Conservation (phyloP, 2,113 vertebrate species). For the Takifugu flavidus region DNA sequence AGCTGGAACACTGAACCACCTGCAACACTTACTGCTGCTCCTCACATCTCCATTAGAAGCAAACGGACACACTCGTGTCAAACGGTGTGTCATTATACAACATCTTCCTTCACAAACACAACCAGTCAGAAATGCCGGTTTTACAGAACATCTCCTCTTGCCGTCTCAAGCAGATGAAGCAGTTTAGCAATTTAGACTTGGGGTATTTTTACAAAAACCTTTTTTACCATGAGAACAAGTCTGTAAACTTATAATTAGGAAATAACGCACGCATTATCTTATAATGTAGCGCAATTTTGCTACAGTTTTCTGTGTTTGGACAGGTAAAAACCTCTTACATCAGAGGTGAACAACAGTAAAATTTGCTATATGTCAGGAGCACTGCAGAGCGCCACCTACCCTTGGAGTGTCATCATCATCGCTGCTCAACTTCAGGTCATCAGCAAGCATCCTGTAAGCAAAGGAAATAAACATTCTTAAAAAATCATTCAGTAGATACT, state of each 20-base stretch:
- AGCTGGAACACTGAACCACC: not conserved
- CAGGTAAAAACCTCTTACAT: too few relatives aligned
- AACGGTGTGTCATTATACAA: not conserved
- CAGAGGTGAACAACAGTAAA: not conserved
- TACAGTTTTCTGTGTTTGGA: too few relatives aligned
- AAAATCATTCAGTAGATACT: too few relatives aligned
- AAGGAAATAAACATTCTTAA: not conserved
- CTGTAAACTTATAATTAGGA: too few relatives aligned
- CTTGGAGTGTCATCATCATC: conserved; percentile 75
- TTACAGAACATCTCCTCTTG: too few relatives aligned
- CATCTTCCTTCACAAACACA: not conserved
- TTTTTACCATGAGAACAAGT: too few relatives aligned
- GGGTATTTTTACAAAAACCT: too few relatives aligned
- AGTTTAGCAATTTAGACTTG: too few relatives aligned
- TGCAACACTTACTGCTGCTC: not conserved
- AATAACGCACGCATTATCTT: too few relatives aligned
- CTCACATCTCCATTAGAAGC: not conserved
- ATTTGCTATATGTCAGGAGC: not conserved
- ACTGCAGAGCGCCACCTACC: conserved; percentile 44
- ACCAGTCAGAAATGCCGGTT: too few relatives aligned
- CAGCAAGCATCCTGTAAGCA: conserved; percentile 75
- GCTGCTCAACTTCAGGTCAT: conserved; percentile 79
- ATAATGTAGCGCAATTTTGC: too few relatives aligned
- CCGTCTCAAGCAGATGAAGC: too few relatives aligned
- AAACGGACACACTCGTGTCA: conserved; percentile 6